Evolutionary conservation across 53 echinoderm and acorn worm genomes (phyloP).

Genomic region (Pentamera pediparva): DNA sequence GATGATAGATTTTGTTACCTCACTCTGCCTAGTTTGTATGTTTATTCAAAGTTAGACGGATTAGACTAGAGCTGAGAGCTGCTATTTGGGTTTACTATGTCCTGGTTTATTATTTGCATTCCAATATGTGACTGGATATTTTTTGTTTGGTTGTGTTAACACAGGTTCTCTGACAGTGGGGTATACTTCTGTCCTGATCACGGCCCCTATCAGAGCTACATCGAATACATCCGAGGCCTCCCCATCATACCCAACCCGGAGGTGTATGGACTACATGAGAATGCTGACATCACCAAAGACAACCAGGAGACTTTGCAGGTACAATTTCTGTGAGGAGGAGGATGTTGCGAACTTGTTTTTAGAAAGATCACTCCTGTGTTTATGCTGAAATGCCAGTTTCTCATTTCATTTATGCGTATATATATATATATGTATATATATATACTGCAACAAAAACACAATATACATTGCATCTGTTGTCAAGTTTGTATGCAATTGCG

Average conservation of each 20-base stretch:
- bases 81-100: neutral
- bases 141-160: neutral
- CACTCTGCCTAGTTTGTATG: no score
- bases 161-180: constrained; percentile 94
- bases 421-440: no score
- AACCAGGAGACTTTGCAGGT: constrained; percentile 97
- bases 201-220: constrained; percentile 71
- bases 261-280: constrained; percentile 96
- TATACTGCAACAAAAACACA: no score
- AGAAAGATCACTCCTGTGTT: no score
- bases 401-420: no score
- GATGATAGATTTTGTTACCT: no score
- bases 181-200: constrained; percentile 73
- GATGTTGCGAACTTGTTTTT: no score
- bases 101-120: no score
- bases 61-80: constrained; percentile 35
- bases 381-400: no score
- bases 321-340: neutral
- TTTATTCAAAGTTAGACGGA: constrained; percentile 85
- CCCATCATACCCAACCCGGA: constrained; percentile 97
- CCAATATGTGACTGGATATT: neutral
- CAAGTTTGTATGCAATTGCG: no score
- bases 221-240: constrained; percentile 81
- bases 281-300: constrained; percentile 99
- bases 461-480: no score